A percentile compares a stretch with the other conserved stretches of the same genome.
Evolutionary conservation across 1,140 invertebrate species (phyloP).

Genomic region (Semibalanus balanoides): DNA sequence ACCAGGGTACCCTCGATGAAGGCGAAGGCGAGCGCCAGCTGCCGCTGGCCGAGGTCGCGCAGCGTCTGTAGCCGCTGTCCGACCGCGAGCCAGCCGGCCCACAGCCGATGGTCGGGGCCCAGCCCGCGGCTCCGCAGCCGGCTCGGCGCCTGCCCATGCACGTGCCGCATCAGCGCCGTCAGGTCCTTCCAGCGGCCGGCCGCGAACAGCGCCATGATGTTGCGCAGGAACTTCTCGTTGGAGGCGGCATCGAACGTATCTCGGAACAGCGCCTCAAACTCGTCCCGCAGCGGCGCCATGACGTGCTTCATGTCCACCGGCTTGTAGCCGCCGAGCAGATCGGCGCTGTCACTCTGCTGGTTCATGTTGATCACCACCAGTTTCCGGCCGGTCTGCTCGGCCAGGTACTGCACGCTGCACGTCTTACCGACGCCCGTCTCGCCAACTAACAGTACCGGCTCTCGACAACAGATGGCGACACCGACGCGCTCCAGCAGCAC

Average conservation of each 20-base stretch:
- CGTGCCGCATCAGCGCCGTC: conserved; percentile 58
- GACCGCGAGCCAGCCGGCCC: background rate
- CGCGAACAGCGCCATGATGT: conserved; percentile 57
- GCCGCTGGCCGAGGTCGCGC: background rate
- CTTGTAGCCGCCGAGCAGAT: conserved; percentile 93
- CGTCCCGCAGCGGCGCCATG: conserved; percentile 60
- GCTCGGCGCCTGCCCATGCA: conserved; percentile 45
- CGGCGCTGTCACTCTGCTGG: conserved; percentile 92
- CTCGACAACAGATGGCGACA: conserved; percentile 60
- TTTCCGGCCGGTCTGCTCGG: conserved; percentile 58
- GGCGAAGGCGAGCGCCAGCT: conserved; percentile 60
- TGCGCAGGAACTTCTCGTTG: conserved; percentile 69
- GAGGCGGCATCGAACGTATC: conserved; percentile 59
- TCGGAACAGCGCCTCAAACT: conserved; percentile 73
- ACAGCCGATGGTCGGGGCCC: background rate
- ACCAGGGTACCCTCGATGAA: conserved; percentile 88
- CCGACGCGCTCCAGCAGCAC: conserved; percentile 74
- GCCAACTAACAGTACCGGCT: conserved; percentile 88
- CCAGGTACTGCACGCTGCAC: conserved; percentile 84
- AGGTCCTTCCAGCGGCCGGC: conserved; percentile 55
- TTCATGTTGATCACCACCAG: conserved; percentile 98
- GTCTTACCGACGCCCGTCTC: conserved; percentile 99
- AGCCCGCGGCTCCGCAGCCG: background rate
- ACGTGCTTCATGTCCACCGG: conserved; percentile 80
- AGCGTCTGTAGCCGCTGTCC: background rate